Base-by-base conservation (phyloP, 92 coral and sea anemone genomes). In the Umimayanthus chanpuru region DNA sequence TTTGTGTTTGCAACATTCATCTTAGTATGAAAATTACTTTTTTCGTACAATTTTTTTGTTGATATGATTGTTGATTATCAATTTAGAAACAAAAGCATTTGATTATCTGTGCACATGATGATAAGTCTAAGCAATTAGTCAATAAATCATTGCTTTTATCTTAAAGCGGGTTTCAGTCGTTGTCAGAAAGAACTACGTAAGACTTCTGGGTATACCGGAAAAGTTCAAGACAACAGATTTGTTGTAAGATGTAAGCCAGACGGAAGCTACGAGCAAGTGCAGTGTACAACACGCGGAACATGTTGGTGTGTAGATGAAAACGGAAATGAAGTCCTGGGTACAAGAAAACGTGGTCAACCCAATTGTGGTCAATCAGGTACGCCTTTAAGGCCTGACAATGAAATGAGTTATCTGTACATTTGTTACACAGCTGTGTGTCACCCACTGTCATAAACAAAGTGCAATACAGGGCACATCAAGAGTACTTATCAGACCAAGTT, bases 261-360 rank as follows among this genome's bases (percentile, higher is more conserved):
- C 81, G 99, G 99, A 36, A 89, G 89, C 44, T 97, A 95, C 76
- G 92, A 95, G 68, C 89, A 68, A 53, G 94, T 91, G 50, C 99
- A 97, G 91, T 97, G 99, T 76, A 38, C 88, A 15, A 36, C 8
- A 18, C 32, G 16, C 28, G 89, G 88, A 58, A 86, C 79, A 76
- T 96, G 99, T 74, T 96, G 99, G 99, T 96, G 99, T 81, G 93
- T 96, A 61, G 94, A 95, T 82, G 80, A 67, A 32, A 91, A 94
- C 81, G 99, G 99, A 30, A 91, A 88, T 44, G 98, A 95, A 87
- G 73, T 95, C 44, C 88, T 90, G 50, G 98, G 99, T 23, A 91
- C 99, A 16, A 91, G 96, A 73, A 93, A 77, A 64, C 65, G 66
- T 10, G 98, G 98, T 25, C 87, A 76, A 29, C 96, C 96, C 56